Evolutionary conservation across 2,113 vertebrate species (phyloP).

Genomic region (Redunca redunca): DNA sequence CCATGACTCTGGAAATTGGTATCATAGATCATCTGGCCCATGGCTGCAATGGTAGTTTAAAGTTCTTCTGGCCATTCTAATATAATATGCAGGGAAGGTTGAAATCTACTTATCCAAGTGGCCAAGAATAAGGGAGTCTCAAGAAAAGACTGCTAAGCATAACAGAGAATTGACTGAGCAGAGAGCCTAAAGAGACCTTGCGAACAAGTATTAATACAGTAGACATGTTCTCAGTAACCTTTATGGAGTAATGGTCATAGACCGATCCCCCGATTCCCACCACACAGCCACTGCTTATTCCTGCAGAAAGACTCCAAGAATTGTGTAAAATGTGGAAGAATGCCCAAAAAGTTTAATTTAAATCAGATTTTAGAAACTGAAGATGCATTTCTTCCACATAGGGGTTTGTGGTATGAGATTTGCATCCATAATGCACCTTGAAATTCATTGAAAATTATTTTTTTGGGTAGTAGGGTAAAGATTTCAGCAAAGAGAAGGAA

Average conservation of each 20-base stretch:
- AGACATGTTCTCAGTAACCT: background rate
- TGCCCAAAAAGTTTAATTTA: background rate
- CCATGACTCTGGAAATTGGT: background rate
- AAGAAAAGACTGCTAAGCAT: background rate
- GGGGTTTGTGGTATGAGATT: background rate
- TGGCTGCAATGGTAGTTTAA: background rate
- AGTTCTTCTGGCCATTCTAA: background rate
- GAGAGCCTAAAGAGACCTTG: background rate
- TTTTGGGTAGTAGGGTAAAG: background rate
- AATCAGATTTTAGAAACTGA: background rate
- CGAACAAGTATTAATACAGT: background rate
- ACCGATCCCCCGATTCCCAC: background rate
- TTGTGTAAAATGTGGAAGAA: background rate
- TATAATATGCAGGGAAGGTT: background rate
- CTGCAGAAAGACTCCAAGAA: background rate
- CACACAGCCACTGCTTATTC: background rate
- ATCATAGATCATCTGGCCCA: background rate
- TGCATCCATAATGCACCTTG: background rate
- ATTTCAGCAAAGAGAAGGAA: background rate
- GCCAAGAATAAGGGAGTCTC: background rate
- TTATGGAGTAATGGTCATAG: fast-evolving
- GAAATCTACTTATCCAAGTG: background rate
- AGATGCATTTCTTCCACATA: background rate
- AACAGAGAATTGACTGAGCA: background rate
- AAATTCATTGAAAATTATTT: background rate